A percentile compares a stretch with the other conserved stretches of the same genome.
phyloP scores from a whole-genome alignment of 2,797 vertebrate genomes.

The Simalia tracyae region DNA sequence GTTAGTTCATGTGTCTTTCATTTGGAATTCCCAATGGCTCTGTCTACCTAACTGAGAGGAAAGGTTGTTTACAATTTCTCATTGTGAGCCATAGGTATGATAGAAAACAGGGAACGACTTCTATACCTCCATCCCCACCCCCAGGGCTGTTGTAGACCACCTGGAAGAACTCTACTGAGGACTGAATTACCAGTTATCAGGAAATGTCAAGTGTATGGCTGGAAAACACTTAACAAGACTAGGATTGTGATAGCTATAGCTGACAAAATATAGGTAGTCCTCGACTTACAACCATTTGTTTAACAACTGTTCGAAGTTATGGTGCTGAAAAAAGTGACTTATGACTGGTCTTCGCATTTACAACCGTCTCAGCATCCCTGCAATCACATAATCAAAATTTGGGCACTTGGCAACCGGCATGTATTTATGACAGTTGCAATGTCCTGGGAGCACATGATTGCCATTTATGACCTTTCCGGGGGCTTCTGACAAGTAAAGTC shows the following conservation, averaged over 20 bases:
- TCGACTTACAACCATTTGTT: no score
- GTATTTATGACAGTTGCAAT: no score
- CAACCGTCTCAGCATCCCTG: no score
- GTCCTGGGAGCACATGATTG: no score
- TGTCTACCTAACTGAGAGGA: neutral
- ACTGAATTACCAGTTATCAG: constrained; percentile 24
- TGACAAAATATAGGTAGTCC: constrained; percentile 35
- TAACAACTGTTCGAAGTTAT: no score
- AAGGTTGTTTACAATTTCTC: neutral
- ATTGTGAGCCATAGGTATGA: neutral
- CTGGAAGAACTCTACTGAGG: constrained; percentile 31
- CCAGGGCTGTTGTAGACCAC: constrained; percentile 37
- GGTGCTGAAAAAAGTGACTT: no score
- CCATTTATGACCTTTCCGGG: no score
- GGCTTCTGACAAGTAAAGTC: no score
- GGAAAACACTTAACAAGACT: constrained; percentile 34
- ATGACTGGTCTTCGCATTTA: no score
- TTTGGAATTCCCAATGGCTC: neutral
- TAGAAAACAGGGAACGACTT: neutral
- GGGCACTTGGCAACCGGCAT: no score
- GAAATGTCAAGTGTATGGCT: neutral
- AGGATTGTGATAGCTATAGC: constrained; percentile 39
- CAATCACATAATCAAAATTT: no score
- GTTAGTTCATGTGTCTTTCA: neutral
- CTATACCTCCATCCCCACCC: neutral